Evolutionary conservation across 2,113 vertebrate genomes (phyloP).

Genomic region (Forbesichthys agassizii): DNA sequence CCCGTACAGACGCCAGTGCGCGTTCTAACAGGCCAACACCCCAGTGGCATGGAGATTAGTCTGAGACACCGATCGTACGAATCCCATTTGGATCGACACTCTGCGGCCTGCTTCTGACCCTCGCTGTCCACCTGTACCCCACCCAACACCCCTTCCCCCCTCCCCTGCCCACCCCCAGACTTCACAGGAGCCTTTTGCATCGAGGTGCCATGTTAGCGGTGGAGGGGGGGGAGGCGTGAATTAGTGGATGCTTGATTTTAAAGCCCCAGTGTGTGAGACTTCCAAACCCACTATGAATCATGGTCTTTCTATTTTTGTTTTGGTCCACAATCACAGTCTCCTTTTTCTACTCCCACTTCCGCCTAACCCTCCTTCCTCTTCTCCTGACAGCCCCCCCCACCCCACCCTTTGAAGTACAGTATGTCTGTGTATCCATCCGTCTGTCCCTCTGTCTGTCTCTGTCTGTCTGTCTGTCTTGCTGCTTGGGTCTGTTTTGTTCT

Average conservation of each 20-base stretch:
- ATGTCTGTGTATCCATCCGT: conserved; percentile 55
- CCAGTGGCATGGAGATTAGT: conserved; percentile 36
- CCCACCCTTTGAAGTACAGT: conserved; percentile 52
- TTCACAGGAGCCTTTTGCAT: conserved; percentile 42
- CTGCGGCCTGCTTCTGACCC: conserved; percentile 64
- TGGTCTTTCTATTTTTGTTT: conserved; percentile 72
- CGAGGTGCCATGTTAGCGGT: conserved; percentile 45
- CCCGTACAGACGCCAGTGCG: neutral
- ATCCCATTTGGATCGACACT: conserved; percentile 72
- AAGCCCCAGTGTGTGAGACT: conserved; percentile 81
- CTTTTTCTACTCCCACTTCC: conserved; percentile 74
- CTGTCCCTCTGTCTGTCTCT: conserved; percentile 57
- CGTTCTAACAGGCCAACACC: conserved; percentile 20
- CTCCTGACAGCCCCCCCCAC: conserved; percentile 49
- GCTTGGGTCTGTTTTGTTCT: conserved; percentile 70
- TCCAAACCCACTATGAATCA: conserved; percentile 72
- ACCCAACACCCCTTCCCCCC: conserved; percentile 12
- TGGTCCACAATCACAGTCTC: conserved; percentile 79
- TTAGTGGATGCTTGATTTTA: conserved; percentile 73
- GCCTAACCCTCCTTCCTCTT: conserved; percentile 53
- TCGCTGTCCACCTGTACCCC: conserved; percentile 4
- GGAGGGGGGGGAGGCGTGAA: conserved; percentile 37
- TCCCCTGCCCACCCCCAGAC: conserved; percentile 11
- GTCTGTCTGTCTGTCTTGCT: conserved; percentile 70
- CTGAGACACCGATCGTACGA: conserved; percentile 57